Percentiles rank a stretch among this genome's conserved stretches.
phyloP scores from a whole-genome alignment of 2,888 invertebrate genomes.

The Branchellion lobata region DNA sequence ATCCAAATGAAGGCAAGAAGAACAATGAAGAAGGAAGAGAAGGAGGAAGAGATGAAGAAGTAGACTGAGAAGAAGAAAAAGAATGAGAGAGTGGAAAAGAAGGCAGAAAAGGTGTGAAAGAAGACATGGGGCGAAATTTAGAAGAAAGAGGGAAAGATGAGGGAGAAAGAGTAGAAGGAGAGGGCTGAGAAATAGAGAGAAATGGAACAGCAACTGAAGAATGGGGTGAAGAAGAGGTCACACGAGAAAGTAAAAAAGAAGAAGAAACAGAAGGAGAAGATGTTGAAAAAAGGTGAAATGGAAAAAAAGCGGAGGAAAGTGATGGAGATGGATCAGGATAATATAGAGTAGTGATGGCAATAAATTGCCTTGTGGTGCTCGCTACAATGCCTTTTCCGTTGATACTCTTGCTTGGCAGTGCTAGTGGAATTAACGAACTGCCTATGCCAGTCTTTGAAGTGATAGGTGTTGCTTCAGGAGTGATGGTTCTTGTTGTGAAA shows the following conservation, averaged over 20 bases:
- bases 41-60: too few relatives aligned
- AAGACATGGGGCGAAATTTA: too few relatives aligned
- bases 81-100: too few relatives aligned
- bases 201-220: not conserved
- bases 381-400: not conserved
- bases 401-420: not conserved
- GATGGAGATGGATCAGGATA: slow-evolving; percentile 11
- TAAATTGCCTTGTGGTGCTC: slow-evolving; percentile 4
- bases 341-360: not conserved
- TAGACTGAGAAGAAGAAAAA: too few relatives aligned
- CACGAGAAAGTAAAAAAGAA: too few relatives aligned
- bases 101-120: too few relatives aligned
- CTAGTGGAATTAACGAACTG: not conserved
- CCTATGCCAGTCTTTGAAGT: not conserved
- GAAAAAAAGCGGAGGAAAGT: not conserved
- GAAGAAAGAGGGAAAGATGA: not conserved
- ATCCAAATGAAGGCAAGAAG: too few relatives aligned
- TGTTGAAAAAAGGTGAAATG: too few relatives aligned
- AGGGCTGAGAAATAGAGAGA: not conserved
- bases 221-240: too few relatives aligned
- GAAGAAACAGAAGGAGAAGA: too few relatives aligned
- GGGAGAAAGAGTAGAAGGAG: not conserved
- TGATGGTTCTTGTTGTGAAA: not conserved
- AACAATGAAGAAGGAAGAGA: too few relatives aligned
- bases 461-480: not conserved